These are phyloP conservation scores for Yoshiicerus persimilis DNA, from an alignment of 1,140 invertebrate species.

Conservation along the genomic window DNA sequence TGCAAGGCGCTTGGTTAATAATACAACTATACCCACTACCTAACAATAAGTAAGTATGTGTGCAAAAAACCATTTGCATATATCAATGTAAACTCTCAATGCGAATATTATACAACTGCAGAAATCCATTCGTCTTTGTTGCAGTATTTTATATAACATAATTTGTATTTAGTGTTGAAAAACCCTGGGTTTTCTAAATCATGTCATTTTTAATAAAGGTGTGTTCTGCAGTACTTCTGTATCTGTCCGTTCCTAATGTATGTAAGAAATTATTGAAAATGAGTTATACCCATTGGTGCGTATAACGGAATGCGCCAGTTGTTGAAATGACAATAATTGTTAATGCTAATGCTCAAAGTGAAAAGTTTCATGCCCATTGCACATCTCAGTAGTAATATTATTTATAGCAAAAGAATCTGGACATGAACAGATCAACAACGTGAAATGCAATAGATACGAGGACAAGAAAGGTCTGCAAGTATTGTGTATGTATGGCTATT, in stretches of 20 bases:
- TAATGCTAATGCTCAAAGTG: not conserved
- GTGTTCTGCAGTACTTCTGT: too few relatives aligned
- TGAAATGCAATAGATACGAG: not conserved
- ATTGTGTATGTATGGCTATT: slow-evolving; percentile 13
- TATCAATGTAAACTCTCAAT: not conserved
- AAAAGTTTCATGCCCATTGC: not conserved
- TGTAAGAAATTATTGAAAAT: not conserved
- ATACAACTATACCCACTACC: not conserved
- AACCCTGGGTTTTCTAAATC: too few relatives aligned
- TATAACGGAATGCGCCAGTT: not conserved
- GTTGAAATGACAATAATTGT: not conserved
- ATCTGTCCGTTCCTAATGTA: not conserved
- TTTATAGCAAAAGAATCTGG: not conserved
- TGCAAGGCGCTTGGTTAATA: too few relatives aligned
- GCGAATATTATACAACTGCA: not conserved
- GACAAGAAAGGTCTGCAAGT: not conserved
- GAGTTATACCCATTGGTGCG: not conserved
- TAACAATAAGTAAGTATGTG: not conserved
- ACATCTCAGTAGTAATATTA: not conserved
- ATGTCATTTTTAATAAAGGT: too few relatives aligned
- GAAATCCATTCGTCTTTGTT: not conserved
- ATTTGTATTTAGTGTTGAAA: not conserved
- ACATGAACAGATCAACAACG: not conserved
- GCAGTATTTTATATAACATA: not conserved
- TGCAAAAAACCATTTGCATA: not conserved